Evolutionary conservation across 2,888 invertebrate species (phyloP).

Genomic region (Tenthredo scrophulariae): DNA sequence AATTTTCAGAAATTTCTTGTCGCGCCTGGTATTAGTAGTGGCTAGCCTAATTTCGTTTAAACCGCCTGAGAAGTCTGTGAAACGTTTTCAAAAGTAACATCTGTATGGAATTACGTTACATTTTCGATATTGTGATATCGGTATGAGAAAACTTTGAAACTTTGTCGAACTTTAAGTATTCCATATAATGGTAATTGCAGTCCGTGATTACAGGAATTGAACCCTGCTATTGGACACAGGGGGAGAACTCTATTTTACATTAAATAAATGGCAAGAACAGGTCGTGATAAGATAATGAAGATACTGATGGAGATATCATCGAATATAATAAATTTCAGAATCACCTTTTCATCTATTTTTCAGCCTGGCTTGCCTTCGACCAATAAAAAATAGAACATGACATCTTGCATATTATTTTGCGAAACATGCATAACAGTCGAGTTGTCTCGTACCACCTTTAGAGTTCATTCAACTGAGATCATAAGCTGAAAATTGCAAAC

Average conservation of each 20-base stretch:
- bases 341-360: too few relatives aligned
- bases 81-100: slow-evolving; percentile 12
- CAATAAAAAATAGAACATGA: background rate
- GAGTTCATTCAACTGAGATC: background rate
- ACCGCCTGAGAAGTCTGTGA: background rate
- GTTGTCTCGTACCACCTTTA: background rate
- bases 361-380: background rate
- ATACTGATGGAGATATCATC: background rate
- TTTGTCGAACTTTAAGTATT: background rate
- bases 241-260: background rate
- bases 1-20: slow-evolving; percentile 27
- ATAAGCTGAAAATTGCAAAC: background rate
- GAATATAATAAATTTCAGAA: background rate
- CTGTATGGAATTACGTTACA: background rate
- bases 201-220: background rate
- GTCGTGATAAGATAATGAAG: background rate
- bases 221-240: background rate
- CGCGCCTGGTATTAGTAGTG: background rate
- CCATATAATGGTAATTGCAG: background rate
- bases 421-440: background rate
- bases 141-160: background rate
- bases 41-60: slow-evolving; percentile 34
- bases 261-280: background rate
- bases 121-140: slow-evolving; percentile 6
- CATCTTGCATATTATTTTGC: background rate